Conservation (phyloP, 2,888 invertebrate genomes). For the Deilephila porcellus region DNA sequence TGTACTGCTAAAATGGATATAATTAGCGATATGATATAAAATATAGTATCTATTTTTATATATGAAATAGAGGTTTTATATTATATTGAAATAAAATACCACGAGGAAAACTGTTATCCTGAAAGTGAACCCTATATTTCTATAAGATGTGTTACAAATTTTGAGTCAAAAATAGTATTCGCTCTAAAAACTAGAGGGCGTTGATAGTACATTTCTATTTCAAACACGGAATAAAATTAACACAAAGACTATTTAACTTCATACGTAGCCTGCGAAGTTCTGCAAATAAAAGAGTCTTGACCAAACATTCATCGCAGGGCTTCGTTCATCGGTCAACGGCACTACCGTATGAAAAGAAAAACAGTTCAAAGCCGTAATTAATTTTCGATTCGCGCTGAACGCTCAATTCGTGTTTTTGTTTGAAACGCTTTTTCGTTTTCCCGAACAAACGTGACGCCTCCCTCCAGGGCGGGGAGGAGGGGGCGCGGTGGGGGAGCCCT, state of each 20-base stretch:
- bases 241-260: slow-evolving; percentile 8
- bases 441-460: slow-evolving; percentile 70
- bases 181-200: neutral
- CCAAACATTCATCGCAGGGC: neutral
- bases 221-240: neutral
- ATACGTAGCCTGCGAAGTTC: neutral
- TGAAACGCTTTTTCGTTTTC: slow-evolving; percentile 64
- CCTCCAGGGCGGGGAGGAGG: slow-evolving; percentile 44
- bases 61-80: no score
- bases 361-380: slow-evolving; percentile 72
- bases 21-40: no score
- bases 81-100: no score
- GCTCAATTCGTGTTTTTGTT: slow-evolving; percentile 69
- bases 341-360: slow-evolving; percentile 50
- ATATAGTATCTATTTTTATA: no score
- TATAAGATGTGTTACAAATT: neutral
- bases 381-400: slow-evolving; percentile 76
- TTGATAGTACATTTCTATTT: neutral
- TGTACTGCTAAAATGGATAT: no score
- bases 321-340: slow-evolving; percentile 15
- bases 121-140: no score
- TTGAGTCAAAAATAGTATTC: slow-evolving; percentile 30
- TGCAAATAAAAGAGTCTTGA: slow-evolving; percentile 14
- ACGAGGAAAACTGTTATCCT: no score
- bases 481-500: slow-evolving; percentile 44